Evolutionary conservation across 2,888 invertebrate genomes (phyloP).

Genomic region (Zhengitettix transpicula): DNA sequence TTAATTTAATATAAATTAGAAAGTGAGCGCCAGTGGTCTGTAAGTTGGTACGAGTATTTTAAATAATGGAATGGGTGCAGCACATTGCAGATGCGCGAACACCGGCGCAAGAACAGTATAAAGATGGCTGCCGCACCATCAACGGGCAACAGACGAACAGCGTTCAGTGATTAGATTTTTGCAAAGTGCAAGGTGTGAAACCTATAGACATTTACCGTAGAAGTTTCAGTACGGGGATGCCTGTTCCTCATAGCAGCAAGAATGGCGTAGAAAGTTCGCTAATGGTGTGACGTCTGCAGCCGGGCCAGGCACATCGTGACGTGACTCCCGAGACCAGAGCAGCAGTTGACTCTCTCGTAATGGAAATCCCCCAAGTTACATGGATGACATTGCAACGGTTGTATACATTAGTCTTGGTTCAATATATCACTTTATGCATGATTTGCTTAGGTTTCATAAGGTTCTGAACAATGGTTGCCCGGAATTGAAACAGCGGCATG

Average conservation of each 20-base stretch:
- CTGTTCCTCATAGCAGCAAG: background rate
- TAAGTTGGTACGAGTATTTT: too few relatives aligned
- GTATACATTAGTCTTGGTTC: background rate
- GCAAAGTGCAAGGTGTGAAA: background rate
- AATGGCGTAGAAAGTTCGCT: background rate
- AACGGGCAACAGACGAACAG: background rate
- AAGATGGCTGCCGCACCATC: too few relatives aligned
- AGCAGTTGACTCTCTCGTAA: background rate
- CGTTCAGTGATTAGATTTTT: background rate
- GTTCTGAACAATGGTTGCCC: background rate
- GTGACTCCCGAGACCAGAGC: background rate
- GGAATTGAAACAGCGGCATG: background rate
- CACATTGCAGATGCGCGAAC: too few relatives aligned
- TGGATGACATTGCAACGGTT: background rate
- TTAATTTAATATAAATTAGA: too few relatives aligned
- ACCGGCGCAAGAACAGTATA: too few relatives aligned
- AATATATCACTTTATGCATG: background rate
- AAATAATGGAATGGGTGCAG: too few relatives aligned
- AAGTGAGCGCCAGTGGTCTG: too few relatives aligned
- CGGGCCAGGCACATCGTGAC: too few relatives aligned
- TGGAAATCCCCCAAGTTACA: background rate
- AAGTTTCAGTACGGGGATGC: background rate
- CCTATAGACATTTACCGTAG: background rate
- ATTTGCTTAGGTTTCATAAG: background rate
- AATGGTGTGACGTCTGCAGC: conserved; percentile 1